Evolutionary conservation across 2,797 vertebrate species (phyloP), one percentile per base, ranked within the genome.

Genomic region (Cryptoprocta ferox): DNA sequence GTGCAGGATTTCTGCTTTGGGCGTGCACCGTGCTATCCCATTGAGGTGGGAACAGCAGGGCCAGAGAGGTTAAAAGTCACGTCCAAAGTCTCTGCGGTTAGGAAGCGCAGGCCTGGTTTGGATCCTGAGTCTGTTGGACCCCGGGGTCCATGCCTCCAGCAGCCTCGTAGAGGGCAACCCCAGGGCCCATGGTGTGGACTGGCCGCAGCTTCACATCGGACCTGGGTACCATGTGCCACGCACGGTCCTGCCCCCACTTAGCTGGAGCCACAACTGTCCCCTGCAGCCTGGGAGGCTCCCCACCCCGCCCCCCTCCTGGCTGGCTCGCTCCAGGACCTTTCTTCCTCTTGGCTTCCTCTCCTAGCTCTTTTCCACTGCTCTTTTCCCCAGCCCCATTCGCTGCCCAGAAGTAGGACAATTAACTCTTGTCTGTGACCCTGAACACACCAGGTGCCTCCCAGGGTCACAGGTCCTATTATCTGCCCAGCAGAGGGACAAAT

Each of bases 371-470:
- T 24, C 71, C 48, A 15, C 65, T 4, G 15, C 24, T 11, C 56
- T 59, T 59, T 59, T 24, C 39, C 63, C 28, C 28, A 12, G 1
- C 28, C 39, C 66, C 88, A 78, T 50, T 21, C 70, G 50, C 21
- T 70, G 32, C 91, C 65, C 91, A 0, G 65, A 45, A 95, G 78
- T 4, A 15, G 63, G 80, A 76, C 83, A 84, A 71, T 30, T 48
- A 26, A 63, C 75, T 83, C 50, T 84, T 90, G 83, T 92, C 78
- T 76, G 71, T 79, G 94, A 76, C 81, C 45, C 56, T 6, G n/a
- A 28, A 73, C 93, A 89, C 68, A 75, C n/a, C 61, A 66, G 68
- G 70, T 13, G 19, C 79, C 61, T 70, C 89, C 75, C 0, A 0
- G 88, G 84, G 87, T 42, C 83, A 87, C 53, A 66, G 91, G 84